Conservation (phyloP, 2,888 invertebrate species). For the Epiblema foenella region DNA sequence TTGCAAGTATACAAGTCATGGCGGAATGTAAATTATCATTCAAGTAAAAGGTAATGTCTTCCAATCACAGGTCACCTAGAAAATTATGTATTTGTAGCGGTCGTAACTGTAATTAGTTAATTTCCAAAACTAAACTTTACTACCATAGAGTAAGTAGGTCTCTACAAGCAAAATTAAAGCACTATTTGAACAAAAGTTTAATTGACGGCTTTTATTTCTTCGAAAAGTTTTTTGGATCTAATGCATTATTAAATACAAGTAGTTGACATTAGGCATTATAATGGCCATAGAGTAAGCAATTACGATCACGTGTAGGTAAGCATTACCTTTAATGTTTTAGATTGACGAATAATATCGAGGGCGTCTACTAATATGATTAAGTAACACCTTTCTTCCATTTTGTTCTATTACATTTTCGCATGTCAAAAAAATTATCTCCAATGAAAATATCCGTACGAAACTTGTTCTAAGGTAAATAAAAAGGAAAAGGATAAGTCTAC, state of each 20-base stretch:
- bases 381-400: too few species aligned
- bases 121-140: not conserved
- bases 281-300: too few species aligned
- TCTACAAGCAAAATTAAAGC: not conserved
- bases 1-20: not conserved
- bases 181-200: too few species aligned
- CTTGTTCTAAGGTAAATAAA: conserved; percentile 19
- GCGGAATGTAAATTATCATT: not conserved
- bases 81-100: not conserved
- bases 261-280: too few species aligned
- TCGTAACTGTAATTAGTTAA: not conserved
- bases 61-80: not conserved
- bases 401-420: not conserved
- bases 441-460: not conserved
- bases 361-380: too few species aligned
- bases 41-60: not conserved
- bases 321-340: too few species aligned
- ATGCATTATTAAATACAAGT: too few species aligned
- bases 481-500: conserved; percentile 10
- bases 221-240: too few species aligned
- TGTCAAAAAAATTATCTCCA: not conserved
- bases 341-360: too few species aligned
- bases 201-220: too few species aligned
- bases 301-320: too few species aligned
- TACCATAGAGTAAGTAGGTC: too few species aligned